Evolutionary conservation across 2,797 vertebrate species (phyloP), one percentile per base, ranked within the genome.

Genomic region (Glyptemys insculpta): DNA sequence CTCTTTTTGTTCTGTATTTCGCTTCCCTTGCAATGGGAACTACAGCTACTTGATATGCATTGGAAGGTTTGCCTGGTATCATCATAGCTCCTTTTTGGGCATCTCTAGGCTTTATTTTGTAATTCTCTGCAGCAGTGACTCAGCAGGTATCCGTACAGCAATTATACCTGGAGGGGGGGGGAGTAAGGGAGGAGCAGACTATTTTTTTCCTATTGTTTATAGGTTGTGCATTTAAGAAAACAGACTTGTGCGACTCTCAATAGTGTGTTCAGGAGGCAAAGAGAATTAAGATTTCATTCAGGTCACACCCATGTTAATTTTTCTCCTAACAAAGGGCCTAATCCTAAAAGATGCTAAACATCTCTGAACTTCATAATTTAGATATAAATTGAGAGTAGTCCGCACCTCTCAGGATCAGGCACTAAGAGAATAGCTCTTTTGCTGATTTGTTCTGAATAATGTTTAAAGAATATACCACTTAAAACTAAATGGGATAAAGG

Each of bases 41-140:
- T 85, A 54, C 93, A 92, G 85, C 54, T 94, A 76, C 74, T 8
- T 53, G 56, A 85, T 89, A 81, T 76, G 85, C 74, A 83, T 92
- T 1, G 87, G 82, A 88, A 86, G 88, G 76, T 81, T 86, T 90
- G 5, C 29, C 27, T 15, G 65, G 65, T 83, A 53, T 44, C 79
- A 49, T 52, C 81, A 41, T 56, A n/a, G 29, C 1, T 47, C 41
- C 54, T 82, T 83, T 68, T 92, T 94, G 83, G 78, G 54, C 12
- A 3, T 53, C n/a, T 29, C 68, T 86, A 47, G 81, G 14, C 49
- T 93, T 90, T 27, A 62, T 91, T 37, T 21, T 37, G 19, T 68
- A 37, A 19, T 68, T 93, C 10, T 0, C 85, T 87, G 2, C 53
- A 25, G 31, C 81, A 57, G 31, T 5, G 65, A 91, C 83, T 92